Evolutionary conservation across 2,113 vertebrate species (phyloP).

Genomic region (Rhinoptilus africanus): DNA sequence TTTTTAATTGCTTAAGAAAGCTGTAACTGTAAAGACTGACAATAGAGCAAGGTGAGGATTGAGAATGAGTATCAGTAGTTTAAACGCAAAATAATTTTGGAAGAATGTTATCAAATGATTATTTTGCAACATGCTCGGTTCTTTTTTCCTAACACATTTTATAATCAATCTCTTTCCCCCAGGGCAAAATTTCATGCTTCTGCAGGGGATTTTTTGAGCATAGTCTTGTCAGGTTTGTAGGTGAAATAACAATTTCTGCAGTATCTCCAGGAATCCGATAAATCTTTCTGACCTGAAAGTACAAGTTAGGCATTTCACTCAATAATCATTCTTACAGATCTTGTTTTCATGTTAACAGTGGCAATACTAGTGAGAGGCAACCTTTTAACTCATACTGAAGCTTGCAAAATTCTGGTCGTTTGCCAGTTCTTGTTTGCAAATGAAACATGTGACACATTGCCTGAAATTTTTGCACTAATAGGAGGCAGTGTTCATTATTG

Average conservation of each 20-base stretch:
- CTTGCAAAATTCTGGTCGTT: neutral
- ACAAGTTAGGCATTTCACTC: neutral
- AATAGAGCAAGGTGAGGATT: neutral
- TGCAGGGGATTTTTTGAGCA: neutral
- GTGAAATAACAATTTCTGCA: neutral
- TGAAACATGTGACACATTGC: neutral
- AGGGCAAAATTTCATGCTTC: neutral
- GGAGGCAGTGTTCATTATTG: neutral
- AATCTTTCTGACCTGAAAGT: neutral
- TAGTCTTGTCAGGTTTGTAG: neutral
- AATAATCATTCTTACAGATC: conserved; percentile 14
- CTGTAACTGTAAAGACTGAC: neutral
- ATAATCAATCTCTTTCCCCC: neutral
- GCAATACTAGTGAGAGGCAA: neutral
- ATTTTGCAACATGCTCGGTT: neutral
- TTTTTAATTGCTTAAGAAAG: neutral
- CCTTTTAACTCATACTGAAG: conserved; percentile 4
- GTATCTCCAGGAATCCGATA: neutral
- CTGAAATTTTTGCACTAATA: neutral
- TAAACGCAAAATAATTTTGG: neutral
- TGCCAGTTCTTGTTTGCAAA: conserved; percentile 25
- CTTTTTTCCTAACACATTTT: neutral
- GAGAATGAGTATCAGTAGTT: neutral
- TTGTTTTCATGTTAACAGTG: conserved; percentile 11
- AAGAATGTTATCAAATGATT: neutral